A percentile compares a stretch with the other conserved stretches of the same genome.
phyloP scores from a whole-genome alignment of 35 echinoderm and acorn worm genomes.

The Ptychodera flava region DNA sequence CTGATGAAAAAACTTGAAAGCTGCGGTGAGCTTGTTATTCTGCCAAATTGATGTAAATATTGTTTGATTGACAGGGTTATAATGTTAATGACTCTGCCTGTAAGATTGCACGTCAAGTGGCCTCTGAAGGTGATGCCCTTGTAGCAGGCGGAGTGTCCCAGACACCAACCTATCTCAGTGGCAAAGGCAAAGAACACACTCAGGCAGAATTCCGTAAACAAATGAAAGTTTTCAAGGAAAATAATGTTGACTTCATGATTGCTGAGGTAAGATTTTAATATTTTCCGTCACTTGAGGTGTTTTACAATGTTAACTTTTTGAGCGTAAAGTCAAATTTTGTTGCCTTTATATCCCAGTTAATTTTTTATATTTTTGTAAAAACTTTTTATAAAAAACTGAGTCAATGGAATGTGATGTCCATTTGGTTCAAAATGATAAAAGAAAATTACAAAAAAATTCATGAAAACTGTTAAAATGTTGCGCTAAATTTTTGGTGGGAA shows the following conservation, averaged over 20 bases:
- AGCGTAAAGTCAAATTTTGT: too few relatives aligned
- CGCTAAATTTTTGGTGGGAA: too few relatives aligned
- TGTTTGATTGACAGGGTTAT: slow-evolving; percentile 60
- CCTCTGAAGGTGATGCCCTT: slow-evolving; percentile 63
- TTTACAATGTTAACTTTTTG: not conserved
- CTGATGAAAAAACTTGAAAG: too few relatives aligned
- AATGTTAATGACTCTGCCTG: slow-evolving; percentile 72
- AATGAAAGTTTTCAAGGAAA: slow-evolving; percentile 60
- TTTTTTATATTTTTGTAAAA: too few relatives aligned
- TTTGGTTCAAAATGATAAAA: too few relatives aligned
- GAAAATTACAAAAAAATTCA: not conserved
- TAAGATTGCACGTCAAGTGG: slow-evolving; percentile 77
- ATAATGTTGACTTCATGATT: slow-evolving; percentile 87
- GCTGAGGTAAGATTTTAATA: slow-evolving; percentile 63
- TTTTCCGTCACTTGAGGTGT: not conserved
- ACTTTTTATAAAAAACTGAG: too few relatives aligned
- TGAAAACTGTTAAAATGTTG: not conserved
- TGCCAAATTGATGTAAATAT: too few relatives aligned
- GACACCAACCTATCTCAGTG: slow-evolving; percentile 82
- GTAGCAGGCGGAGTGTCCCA: slow-evolving; percentile 73
- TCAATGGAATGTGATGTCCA: too few relatives aligned
- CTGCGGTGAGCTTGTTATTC: too few relatives aligned
- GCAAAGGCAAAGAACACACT: slow-evolving; percentile 46
- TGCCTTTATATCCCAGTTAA: too few relatives aligned
- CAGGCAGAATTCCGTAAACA: slow-evolving; percentile 78